Evolutionary conservation across 2,113 vertebrate species (phyloP).

Genomic region (Hypanus sabinus): DNA sequence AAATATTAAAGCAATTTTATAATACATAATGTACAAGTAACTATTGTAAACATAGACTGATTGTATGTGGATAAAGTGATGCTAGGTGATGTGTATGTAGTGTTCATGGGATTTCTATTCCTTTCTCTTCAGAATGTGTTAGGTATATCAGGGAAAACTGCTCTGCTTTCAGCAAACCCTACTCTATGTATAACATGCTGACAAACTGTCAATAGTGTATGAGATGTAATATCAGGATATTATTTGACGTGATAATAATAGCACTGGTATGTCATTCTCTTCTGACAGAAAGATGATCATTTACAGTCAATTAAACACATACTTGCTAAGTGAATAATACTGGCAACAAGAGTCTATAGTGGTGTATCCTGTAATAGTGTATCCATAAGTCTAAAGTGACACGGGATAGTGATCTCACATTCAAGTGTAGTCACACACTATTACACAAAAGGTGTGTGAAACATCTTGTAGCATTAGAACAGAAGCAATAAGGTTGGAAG

Average conservation of each 20-base stretch:
- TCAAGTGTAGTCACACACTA: background rate
- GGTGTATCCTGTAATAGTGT: background rate
- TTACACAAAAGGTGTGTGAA: background rate
- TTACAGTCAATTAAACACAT: background rate
- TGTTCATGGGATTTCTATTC: too few relatives aligned
- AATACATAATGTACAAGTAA: too few relatives aligned
- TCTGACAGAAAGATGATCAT: background rate
- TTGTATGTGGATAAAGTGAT: too few relatives aligned
- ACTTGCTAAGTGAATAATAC: background rate
- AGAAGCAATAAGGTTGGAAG: too few relatives aligned
- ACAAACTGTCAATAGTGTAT: background rate
- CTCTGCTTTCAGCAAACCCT: background rate
- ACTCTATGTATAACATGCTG: background rate
- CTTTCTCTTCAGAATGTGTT: too few relatives aligned
- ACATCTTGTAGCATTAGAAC: too few relatives aligned
- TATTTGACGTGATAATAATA: background rate
- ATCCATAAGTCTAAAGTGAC: background rate
- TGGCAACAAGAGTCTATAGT: background rate
- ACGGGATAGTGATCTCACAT: background rate
- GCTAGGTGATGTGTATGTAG: too few relatives aligned
- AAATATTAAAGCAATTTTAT: too few relatives aligned
- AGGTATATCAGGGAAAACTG: too few relatives aligned
- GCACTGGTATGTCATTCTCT: background rate
- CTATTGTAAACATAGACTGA: too few relatives aligned
- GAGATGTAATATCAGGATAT: conserved; percentile 18